Percentiles rank a stretch among this genome's conserved stretches.
Conservation (phyloP, 2,797 vertebrate genomes). For the Chloroceryle inda region DNA sequence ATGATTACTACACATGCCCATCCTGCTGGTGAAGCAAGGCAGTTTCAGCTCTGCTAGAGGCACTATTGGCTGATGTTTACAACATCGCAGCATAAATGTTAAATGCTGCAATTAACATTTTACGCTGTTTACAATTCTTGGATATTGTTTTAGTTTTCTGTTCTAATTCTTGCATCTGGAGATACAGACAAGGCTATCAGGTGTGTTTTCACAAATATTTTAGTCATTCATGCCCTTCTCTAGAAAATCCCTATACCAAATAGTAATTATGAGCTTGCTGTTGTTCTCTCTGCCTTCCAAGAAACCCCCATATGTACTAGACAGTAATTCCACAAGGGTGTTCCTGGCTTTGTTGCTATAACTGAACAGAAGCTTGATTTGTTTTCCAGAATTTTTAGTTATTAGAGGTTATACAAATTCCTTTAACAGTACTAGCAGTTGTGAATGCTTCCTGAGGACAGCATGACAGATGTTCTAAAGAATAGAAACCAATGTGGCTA, state of each 20-base stretch:
- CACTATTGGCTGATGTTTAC: neutral
- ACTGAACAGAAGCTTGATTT: neutral
- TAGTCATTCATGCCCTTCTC: neutral
- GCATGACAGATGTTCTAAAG: neutral
- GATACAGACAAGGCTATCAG: neutral
- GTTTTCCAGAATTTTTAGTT: neutral
- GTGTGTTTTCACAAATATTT: conserved; percentile 16
- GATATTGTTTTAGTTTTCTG: neutral
- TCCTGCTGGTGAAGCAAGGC: neutral
- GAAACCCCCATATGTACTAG: neutral
- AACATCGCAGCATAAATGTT: conserved; percentile 16
- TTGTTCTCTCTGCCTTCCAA: neutral
- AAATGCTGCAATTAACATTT: conserved; percentile 64
- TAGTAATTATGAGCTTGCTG: neutral
- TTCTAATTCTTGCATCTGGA: neutral
- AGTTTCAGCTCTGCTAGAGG: conserved; percentile 39
- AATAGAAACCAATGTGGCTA: neutral
- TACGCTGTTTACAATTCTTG: neutral
- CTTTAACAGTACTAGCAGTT: neutral
- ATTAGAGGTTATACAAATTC: neutral
- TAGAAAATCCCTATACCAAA: neutral
- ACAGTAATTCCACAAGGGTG: neutral
- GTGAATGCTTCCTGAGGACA: neutral
- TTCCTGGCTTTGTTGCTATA: neutral
- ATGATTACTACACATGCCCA: neutral